Evolutionary conservation across 2,797 vertebrate genomes (phyloP).

Genomic region (Anguilla pacifica): DNA sequence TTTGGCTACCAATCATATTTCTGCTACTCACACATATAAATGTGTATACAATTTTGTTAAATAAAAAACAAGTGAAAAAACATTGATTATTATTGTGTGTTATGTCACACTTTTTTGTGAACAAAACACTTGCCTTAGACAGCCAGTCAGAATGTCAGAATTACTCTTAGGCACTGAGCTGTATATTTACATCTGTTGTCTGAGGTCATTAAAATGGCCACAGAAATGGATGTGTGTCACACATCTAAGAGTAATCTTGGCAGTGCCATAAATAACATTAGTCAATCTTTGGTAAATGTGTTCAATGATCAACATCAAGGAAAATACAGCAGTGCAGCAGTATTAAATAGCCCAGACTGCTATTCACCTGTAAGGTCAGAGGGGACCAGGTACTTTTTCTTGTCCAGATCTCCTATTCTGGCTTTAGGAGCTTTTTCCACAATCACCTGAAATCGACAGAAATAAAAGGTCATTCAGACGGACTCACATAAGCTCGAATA

Average conservation of each 20-base stretch:
- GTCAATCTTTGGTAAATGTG: not conserved
- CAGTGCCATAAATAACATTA: not conserved
- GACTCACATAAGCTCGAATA: not conserved
- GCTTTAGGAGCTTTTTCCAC: constrained; percentile 95
- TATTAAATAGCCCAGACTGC: not conserved
- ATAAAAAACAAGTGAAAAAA: not conserved
- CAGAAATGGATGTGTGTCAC: no score
- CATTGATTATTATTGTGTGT: not conserved
- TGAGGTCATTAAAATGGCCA: no score
- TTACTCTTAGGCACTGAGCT: no score
- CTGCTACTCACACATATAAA: not conserved
- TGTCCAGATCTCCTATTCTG: constrained; percentile 92
- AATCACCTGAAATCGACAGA: constrained; percentile 75
- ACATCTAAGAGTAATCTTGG: not conserved
- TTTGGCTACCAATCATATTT: not conserved
- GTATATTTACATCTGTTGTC: no score
- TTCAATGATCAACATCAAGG: not conserved
- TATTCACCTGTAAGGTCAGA: constrained; percentile 87
- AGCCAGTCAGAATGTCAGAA: no score
- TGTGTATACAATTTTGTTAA: not conserved
- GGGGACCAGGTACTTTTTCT: constrained; percentile 93
- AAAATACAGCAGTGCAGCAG: not conserved
- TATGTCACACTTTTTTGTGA: no score
- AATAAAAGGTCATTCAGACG: not conserved
- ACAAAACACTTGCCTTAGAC: no score